Evolutionary conservation across 2,888 invertebrate species (phyloP), one percentile per base, ranked within the genome.

Genomic region (Orchesellides sinensis): DNA sequence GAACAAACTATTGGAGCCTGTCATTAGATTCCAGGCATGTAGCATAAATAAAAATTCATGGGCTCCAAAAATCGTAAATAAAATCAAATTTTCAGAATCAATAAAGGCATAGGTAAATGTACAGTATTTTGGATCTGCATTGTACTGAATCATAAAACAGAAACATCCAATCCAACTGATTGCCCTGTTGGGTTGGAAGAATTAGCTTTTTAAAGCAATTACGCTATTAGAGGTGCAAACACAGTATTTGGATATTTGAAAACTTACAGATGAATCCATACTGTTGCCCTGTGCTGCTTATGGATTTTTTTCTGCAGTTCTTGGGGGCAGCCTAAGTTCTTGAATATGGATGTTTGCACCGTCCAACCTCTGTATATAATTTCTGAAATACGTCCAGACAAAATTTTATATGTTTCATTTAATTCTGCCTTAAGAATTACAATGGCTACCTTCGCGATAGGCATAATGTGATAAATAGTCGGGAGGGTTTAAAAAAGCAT

Each of bases 31-130:
- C 79, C 79, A 79, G 1, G 70, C 79, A 54, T 79, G 79, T 1
- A 79, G 8, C 79, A 79, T 79, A 32, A 72, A 79, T 4, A 72
- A 27, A 17, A 79, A 70, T 40, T 79, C 79, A n/a, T 79, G 79
- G 17, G 19, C 27, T 52, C 79, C 79, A 47, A 70, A 70, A 19
- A 79, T n/a, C 25, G 47, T 23, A 1, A 21, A 47, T 4, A 73
- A 21, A 32, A 72, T 0, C 5, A 14, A 32, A 32, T 17, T 72
- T 0, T 80, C 65, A 0, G 5, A 0, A 54, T 63, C 23, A n/a
- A 80, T 0, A 29, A 52, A 23, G 2, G 80, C 66, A 27, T 80
- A 80, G 14, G 80, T 73, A 25, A 80, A 80, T 1, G 80, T 72
- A 27, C 54, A 72, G 21, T 80, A 80, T 25, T 80, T 80, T 6